Evolutionary conservation across 2,113 vertebrate genomes (phyloP).

Genomic region (Xenopus tropicalis): UCB_Xtro_10.0 CM004448.2:124768501-124769000

Average conservation of each 20-base stretch:
- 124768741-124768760: conserved; percentile 21
- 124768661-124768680: no score
- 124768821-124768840: conserved; percentile 34
- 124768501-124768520: no score
- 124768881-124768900: background rate
- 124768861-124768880: conserved; percentile 4
- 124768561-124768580: no score
- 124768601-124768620: no score
- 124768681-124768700: no score
- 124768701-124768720: background rate
- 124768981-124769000: no score
- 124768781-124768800: conserved; percentile 17
- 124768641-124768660: no score
- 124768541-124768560: no score
- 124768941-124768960: background rate
- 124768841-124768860: conserved; percentile 5
- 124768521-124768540: no score
- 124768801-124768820: conserved; percentile 11
- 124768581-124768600: no score
- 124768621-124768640: no score
- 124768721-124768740: background rate
- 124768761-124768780: background rate
- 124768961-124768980: background rate
- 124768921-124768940: background rate
- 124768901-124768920: background rate